Conservation (phyloP, 2,888 invertebrate genomes). For the Melieria omissa region DNA sequence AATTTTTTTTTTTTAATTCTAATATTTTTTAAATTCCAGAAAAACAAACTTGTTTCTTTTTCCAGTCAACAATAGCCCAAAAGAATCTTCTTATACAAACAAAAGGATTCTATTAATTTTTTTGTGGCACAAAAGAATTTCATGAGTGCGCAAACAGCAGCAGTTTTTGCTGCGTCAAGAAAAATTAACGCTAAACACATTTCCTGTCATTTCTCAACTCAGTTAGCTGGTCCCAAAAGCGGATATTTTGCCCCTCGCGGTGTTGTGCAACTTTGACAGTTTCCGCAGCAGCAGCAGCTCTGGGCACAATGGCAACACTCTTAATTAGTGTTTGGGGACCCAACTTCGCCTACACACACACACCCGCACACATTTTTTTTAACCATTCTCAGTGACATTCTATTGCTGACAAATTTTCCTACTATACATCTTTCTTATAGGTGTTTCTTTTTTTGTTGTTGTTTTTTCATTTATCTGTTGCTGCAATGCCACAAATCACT, state of each 20-base stretch:
- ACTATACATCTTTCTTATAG: neutral
- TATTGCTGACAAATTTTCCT: neutral
- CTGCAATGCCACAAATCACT: slow-evolving; percentile 26
- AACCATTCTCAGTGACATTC: no score
- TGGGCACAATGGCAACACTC: neutral
- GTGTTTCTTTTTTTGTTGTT: neutral
- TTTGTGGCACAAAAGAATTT: no score
- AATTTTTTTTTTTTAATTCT: no score
- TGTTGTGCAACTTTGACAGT: neutral
- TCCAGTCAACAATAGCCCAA: no score
- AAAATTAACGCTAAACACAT: neutral
- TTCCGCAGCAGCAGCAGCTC: neutral
- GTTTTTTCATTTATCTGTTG: neutral
- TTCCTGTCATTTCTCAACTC: slow-evolving; percentile 15
- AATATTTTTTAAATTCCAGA: no score
- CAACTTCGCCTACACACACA: no score
- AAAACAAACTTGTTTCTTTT: no score
- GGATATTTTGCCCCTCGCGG: neutral
- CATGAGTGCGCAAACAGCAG: no score
- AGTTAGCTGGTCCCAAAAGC: neutral
- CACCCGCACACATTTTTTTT: no score
- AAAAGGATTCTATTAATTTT: no score
- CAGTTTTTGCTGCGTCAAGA: neutral
- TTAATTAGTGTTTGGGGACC: slow-evolving; percentile 29
- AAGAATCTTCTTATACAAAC: no score